Percentiles rank a stretch among this genome's conserved stretches.
These are phyloP conservation scores for Habrosyne pyritoides DNA, from an alignment of 2,888 invertebrate genomes.

Conservation along the genomic window DNA sequence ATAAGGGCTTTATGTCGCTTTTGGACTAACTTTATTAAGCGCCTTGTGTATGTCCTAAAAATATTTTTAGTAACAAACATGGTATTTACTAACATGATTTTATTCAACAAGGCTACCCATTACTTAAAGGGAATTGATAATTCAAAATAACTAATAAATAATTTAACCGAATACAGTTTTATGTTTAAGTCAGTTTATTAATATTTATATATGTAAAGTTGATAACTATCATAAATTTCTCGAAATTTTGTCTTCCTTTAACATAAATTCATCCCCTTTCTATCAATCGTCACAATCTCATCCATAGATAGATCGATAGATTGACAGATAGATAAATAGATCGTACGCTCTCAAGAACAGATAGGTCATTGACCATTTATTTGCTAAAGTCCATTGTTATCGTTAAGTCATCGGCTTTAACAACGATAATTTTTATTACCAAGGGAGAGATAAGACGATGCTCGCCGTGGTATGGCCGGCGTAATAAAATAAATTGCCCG, in stretches of 20 bases:
- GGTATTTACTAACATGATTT: background rate
- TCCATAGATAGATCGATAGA: background rate
- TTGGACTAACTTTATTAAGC: background rate
- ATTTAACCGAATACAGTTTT: too few species aligned
- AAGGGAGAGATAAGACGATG: conserved; percentile 23
- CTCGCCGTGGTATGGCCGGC: conserved; percentile 16
- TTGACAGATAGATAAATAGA: background rate
- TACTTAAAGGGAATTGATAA: background rate
- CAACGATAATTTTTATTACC: conserved; percentile 36
- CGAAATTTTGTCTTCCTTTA: background rate
- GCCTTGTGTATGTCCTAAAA: conserved; percentile 1
- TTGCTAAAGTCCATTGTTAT: conserved; percentile 17
- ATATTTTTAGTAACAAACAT: background rate
- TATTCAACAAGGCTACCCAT: background rate
- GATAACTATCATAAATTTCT: too few species aligned
- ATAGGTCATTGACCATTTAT: conserved; percentile 17
- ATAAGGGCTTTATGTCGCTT: conserved; percentile 10
- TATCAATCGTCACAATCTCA: too few species aligned
- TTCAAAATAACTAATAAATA: too few species aligned
- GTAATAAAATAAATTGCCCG: conserved; percentile 40
- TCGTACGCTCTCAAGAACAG: background rate
- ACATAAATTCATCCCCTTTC: background rate
- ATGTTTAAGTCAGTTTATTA: too few species aligned
- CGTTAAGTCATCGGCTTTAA: conserved; percentile 25
- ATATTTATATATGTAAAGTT: too few species aligned